These are phyloP conservation scores for Lamellibrachia satsuma DNA, from an alignment of 2,888 invertebrate genomes.

Conservation along the genomic window DNA sequence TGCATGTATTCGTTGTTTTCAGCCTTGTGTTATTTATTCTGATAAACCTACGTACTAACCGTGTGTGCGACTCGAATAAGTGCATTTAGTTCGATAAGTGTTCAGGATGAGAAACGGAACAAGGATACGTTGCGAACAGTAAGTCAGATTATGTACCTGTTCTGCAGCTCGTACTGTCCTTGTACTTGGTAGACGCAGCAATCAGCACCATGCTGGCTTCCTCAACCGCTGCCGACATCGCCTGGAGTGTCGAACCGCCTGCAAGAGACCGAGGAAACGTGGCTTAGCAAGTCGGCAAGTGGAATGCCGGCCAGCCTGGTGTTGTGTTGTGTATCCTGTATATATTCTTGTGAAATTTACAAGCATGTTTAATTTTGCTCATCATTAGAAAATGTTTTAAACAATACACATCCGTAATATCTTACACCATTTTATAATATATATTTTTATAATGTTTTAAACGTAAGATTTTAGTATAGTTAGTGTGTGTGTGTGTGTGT, in stretches of 20 bases:
- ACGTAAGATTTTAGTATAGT: too few species aligned
- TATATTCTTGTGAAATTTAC: too few species aligned
- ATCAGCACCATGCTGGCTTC: not conserved
- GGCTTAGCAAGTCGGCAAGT: not conserved
- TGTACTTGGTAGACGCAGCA: slow-evolving; percentile 1
- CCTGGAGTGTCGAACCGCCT: not conserved
- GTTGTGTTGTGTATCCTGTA: too few species aligned
- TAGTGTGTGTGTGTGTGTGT: too few species aligned
- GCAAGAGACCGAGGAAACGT: not conserved
- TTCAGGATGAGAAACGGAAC: not conserved
- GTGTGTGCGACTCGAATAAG: not conserved
- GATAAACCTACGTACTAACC: not conserved
- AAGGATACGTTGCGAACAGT: not conserved
- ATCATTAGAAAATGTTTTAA: too few species aligned
- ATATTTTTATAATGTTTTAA: too few species aligned
- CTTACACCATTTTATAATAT: too few species aligned
- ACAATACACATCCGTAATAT: too few species aligned
- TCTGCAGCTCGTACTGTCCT: not conserved
- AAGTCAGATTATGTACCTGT: not conserved
- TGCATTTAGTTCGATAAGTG: not conserved
- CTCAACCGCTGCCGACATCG: not conserved
- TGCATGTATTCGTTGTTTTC: too few species aligned
- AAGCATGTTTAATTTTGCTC: too few species aligned
- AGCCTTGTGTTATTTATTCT: too few species aligned
- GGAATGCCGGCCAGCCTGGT: not conserved